phyloP scores from a whole-genome alignment of 1,140 invertebrate species.

The Piezodorus guildinii region DNA sequence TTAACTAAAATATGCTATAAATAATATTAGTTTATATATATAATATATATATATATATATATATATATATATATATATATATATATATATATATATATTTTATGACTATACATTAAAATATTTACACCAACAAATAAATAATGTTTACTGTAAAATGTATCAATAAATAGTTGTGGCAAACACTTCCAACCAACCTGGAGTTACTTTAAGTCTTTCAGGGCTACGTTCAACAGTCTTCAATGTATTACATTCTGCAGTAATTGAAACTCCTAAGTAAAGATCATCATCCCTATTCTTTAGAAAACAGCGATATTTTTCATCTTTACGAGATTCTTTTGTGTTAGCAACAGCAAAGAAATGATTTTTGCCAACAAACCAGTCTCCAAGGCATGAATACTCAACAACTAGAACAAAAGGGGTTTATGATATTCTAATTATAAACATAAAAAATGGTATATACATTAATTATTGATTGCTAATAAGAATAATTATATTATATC shows the following conservation, averaged over 20 bases:
- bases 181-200: slow-evolving; percentile 51
- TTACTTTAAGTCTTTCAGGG: slow-evolving; percentile 77
- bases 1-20: too few species aligned
- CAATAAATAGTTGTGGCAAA: background rate
- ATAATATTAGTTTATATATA: too few species aligned
- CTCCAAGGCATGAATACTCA: slow-evolving; percentile 84
- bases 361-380: slow-evolving; percentile 92
- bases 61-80: too few species aligned
- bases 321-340: slow-evolving; percentile 84
- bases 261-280: slow-evolving; percentile 76
- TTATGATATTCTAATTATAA: background rate
- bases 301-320: slow-evolving; percentile 88
- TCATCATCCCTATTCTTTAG: slow-evolving; percentile 89
- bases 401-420: slow-evolving; percentile 45
- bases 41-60: too few species aligned
- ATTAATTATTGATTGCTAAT: too few species aligned
- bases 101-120: too few species aligned
- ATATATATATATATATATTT: too few species aligned
- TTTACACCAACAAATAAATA: too few species aligned
- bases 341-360: slow-evolving; percentile 91
- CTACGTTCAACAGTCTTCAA: slow-evolving; percentile 86
- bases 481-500: too few species aligned
- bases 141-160: slow-evolving; percentile 2
- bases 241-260: slow-evolving; percentile 83
- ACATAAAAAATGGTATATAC: background rate